phyloP scores from a whole-genome alignment of 2,888 invertebrate genomes.

The Hermodice carunculata region DNA sequence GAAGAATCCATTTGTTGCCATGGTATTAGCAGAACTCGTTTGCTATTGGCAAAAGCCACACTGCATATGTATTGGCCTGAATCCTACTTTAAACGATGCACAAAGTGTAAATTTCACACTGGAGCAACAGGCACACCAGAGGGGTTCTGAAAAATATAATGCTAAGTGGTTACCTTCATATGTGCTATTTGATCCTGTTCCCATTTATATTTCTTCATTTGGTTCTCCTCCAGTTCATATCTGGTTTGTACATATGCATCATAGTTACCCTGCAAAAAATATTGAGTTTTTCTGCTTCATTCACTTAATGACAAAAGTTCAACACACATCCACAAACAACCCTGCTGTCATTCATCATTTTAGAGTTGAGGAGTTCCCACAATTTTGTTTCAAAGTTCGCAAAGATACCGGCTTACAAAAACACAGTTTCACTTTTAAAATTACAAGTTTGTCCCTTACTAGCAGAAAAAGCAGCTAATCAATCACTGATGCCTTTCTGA shows the following conservation, averaged over 20 bases:
- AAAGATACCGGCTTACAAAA: too few species aligned
- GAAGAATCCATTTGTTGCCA: too few species aligned
- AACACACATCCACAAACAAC: not conserved
- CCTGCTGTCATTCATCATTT: not conserved
- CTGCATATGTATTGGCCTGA: too few species aligned
- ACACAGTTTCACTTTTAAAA: too few species aligned
- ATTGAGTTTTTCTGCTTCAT: not conserved
- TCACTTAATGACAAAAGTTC: not conserved
- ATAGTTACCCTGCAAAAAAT: slow-evolving; percentile 82
- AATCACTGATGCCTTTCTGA: not conserved
- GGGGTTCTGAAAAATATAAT: too few species aligned
- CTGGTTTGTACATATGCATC: slow-evolving; percentile 96
- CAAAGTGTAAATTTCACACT: too few species aligned
- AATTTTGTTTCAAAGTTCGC: too few species aligned
- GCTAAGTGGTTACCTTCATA: slow-evolving; percentile 83
- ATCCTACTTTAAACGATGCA: too few species aligned
- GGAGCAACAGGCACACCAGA: too few species aligned
- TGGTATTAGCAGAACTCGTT: too few species aligned
- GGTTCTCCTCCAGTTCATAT: slow-evolving; percentile 95
- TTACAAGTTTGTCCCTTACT: not conserved
- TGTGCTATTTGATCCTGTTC: slow-evolving; percentile 99
- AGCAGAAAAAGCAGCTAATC: not conserved
- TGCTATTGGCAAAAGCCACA: too few species aligned
- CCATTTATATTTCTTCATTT: slow-evolving; percentile 99
- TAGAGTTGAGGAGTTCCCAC: too few species aligned